Evolutionary conservation across 92 coral and sea anemone genomes (phyloP).

Genomic region (Meandrina meandrites): DNA sequence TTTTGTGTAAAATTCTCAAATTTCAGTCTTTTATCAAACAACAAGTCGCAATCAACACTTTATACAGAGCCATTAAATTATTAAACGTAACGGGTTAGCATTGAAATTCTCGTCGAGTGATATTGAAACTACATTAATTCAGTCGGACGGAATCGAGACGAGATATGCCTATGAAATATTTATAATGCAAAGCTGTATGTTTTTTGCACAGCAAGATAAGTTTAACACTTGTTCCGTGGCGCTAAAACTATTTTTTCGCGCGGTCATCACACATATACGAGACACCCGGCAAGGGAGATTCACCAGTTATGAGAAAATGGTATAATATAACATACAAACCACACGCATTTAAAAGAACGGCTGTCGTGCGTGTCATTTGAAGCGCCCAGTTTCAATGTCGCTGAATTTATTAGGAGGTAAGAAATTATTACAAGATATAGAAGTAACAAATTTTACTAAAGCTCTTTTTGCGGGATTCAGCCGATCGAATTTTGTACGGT

Average conservation of each 20-base stretch:
- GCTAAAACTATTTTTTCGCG: background rate
- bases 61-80: background rate
- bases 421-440: background rate
- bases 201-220: constrained; percentile 2
- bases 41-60: background rate
- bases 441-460: background rate
- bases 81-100: constrained; percentile 1
- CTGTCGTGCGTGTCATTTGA: no score
- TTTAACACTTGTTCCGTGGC: background rate
- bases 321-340: background rate
- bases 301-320: background rate
- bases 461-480: no score
- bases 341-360: background rate
- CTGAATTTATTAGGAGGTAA: background rate
- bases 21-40: background rate
- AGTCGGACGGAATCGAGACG: background rate
- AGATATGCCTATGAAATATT: background rate
- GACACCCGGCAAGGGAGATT: background rate
- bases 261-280: background rate
- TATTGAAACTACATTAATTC: background rate
- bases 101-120: background rate
- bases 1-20: background rate
- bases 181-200: background rate
- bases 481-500: no score
- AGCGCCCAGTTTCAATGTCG: background rate